A percentile compares a stretch with the other conserved stretches of the same genome.
Conservation (phyloP, 1,140 invertebrate genomes). For the Lithobius niger region DNA sequence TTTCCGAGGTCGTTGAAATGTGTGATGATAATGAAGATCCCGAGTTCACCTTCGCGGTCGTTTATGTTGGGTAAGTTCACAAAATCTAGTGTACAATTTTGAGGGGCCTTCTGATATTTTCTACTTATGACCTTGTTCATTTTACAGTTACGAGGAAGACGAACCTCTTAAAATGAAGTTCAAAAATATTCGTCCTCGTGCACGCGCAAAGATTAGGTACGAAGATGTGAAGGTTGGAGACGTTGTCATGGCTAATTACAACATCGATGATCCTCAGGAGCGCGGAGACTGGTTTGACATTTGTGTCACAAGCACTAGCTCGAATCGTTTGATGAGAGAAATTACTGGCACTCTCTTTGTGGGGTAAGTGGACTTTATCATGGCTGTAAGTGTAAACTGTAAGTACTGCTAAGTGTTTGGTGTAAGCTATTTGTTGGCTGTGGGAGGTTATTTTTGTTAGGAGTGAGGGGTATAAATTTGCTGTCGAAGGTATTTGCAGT, state of each 20-base stretch:
- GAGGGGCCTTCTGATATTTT: neutral
- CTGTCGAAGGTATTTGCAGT: too few relatives aligned
- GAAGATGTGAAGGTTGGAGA: conserved; percentile 44
- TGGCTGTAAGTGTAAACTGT: too few relatives aligned
- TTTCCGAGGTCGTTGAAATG: too few relatives aligned
- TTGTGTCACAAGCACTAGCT: conserved; percentile 31
- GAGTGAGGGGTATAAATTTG: neutral
- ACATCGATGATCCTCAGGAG: conserved; percentile 50
- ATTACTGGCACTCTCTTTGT: neutral
- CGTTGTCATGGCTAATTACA: conserved; percentile 60
- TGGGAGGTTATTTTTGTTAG: conserved; percentile 5
- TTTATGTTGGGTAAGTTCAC: neutral
- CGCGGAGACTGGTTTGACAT: conserved; percentile 62
- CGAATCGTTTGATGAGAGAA: neutral
- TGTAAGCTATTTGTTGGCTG: too few relatives aligned
- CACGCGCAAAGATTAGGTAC: conserved; percentile 39
- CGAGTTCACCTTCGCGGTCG: neutral
- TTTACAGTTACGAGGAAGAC: conserved; percentile 37
- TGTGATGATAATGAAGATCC: too few relatives aligned
- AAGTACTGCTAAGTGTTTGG: too few relatives aligned
- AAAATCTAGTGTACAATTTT: neutral
- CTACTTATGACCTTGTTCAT: neutral
- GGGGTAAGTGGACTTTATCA: neutral
- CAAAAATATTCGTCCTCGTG: conserved; percentile 50
- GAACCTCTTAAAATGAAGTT: conserved; percentile 32